phyloP scores from a whole-genome alignment of 2,113 vertebrate species.

The Raphicerus campestris region DNA sequence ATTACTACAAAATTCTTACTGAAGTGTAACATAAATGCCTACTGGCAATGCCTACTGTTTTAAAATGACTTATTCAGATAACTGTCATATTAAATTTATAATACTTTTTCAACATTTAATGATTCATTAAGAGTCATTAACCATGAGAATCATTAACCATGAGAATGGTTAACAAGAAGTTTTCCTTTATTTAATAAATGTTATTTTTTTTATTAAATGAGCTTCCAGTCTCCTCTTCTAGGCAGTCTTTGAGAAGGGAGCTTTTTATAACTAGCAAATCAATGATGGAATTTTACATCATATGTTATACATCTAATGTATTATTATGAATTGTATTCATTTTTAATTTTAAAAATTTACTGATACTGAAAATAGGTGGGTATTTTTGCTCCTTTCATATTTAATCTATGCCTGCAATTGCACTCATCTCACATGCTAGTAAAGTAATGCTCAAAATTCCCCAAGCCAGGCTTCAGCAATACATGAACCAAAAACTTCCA shows the following conservation, averaged over 20 bases:
- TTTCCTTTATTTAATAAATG: conserved; percentile 3
- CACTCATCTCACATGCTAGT: no score
- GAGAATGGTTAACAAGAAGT: neutral
- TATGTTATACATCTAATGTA: neutral
- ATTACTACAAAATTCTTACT: neutral
- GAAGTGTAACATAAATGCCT: conserved; percentile 5
- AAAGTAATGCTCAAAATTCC: no score
- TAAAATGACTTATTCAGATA: conserved; percentile 12
- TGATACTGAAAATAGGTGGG: neutral
- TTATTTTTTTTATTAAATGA: neutral
- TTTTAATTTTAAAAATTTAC: neutral
- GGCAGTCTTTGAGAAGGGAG: neutral
- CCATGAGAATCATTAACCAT: neutral
- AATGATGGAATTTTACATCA: neutral
- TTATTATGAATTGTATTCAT: neutral
- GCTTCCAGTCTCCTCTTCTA: neutral
- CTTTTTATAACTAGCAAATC: neutral
- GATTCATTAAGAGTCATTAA: neutral
- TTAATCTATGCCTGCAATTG: neutral
- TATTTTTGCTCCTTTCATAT: neutral
- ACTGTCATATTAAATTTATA: conserved; percentile 13
- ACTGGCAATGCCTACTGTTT: conserved; percentile 7
- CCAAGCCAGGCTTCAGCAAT: no score
- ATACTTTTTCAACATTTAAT: conserved; percentile 43
- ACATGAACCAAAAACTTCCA: no score